Base-by-base conservation (phyloP, 2,113 vertebrate genomes). In the Henicopernis longicauda region DNA sequence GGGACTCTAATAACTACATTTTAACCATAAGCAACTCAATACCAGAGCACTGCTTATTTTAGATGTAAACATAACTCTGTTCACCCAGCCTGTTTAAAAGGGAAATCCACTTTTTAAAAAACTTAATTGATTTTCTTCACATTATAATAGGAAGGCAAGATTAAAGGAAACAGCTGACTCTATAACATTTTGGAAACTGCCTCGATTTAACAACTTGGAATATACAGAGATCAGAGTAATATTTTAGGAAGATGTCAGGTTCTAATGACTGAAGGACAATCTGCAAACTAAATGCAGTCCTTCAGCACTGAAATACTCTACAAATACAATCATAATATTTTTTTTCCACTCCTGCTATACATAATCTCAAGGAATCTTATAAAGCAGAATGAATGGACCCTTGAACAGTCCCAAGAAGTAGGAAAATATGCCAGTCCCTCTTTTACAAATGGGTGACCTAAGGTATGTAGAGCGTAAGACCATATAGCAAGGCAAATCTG, bases 1-100 rank as follows among this genome's bases (percentile, higher is more conserved):
- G 97, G 96, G 97, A 94, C 96, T 98, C 97, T 97, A 98, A 97
- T 98, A 98, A 97, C 96, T 97, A 96, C 94, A 97, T 98, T 98
- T 98, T 98, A 98, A 98, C 98, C 97, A 97, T 94, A 97, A 97
- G 97, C 90, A 98, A 96, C 97, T 98, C 96, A 95, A 88, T 97
- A 98, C 96, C 97, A 97, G 97, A 93, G 92, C 36, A 11, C 88
- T 97, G 91, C 96, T 96, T 98, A 98, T 98, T 97, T 98, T 91
- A 98, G 95, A 95, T 97, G 86, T 97, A 97, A 98, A 96, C 95
- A 97, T 97, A 96, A 97, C 93, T 97, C 90, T 95, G 96, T 95
- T 96, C 92, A 90, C 72, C 94, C 94, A 96, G 79, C 42, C 94
- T 96, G 70, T 92, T 94, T 86, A 81, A 97, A 93, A 97, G 69